Conservation (phyloP, 2,797 vertebrate genomes). For the Erpetoichthys calabaricus region DNA sequence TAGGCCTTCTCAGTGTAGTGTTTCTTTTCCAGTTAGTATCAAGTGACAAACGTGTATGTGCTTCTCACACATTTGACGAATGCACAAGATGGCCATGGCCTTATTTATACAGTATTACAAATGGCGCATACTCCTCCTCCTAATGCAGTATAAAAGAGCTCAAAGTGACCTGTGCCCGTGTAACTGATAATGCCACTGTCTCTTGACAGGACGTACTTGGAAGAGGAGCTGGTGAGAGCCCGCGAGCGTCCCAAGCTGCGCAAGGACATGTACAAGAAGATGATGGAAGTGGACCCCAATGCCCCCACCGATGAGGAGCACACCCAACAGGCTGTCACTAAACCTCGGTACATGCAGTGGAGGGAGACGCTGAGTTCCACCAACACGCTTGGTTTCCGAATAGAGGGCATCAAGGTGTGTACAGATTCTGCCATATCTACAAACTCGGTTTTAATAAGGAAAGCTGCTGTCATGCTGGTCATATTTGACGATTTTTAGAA, state of each 20-base stretch:
- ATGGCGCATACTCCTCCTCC: no score
- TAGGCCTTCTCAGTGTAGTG: no score
- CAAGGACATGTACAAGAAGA: slow-evolving; percentile 91
- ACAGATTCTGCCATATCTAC: not conserved
- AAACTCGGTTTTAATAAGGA: no score
- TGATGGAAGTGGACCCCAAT: slow-evolving; percentile 80
- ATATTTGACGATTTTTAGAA: no score
- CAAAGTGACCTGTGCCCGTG: not conserved
- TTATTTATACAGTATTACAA: no score
- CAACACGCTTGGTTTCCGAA: slow-evolving; percentile 87
- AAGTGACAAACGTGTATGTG: no score
- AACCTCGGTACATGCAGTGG: slow-evolving; percentile 98
- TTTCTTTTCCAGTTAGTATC: no score
- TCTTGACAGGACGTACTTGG: slow-evolving; percentile 73
- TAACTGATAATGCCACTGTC: not conserved
- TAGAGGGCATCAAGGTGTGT: slow-evolving; percentile 89
- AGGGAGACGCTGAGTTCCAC: slow-evolving; percentile 92
- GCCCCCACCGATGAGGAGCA: slow-evolving; percentile 80
- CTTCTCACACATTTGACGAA: no score
- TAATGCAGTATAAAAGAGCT: no score
- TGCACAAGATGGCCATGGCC: no score
- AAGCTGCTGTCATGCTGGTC: no score
- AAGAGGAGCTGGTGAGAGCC: slow-evolving; percentile 85
- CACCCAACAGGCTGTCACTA: slow-evolving; percentile 70
- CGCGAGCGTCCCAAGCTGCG: slow-evolving; percentile 80